These are phyloP conservation scores for Spodoptera frugiperda DNA, from an alignment of 1,140 invertebrate genomes.

Conservation along the genomic window DNA sequence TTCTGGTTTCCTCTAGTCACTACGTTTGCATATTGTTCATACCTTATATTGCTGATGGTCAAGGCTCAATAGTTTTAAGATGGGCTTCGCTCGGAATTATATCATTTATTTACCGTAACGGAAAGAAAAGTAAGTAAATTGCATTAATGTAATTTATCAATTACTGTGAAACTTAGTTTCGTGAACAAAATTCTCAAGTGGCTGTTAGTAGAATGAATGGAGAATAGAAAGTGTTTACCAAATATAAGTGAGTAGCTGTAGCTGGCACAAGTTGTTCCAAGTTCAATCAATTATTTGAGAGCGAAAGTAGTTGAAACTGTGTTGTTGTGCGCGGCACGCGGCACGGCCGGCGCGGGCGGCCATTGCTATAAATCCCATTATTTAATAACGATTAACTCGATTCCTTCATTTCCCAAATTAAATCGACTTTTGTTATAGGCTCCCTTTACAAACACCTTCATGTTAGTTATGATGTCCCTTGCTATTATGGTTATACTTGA, in stretches of 20 bases:
- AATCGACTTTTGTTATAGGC: constrained; percentile 72
- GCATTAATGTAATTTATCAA: too few relatives aligned
- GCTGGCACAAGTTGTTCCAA: constrained; percentile 32
- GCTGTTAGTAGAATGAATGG: too few relatives aligned
- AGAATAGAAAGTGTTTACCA: constrained; percentile 18
- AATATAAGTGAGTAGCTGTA: constrained; percentile 26
- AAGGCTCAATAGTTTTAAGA: too few relatives aligned
- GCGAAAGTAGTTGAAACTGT: constrained; percentile 38
- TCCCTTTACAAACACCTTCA: constrained; percentile 81
- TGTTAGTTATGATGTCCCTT: constrained; percentile 76
- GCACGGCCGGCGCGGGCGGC: background rate
- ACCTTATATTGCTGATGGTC: too few relatives aligned
- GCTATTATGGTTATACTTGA: background rate
- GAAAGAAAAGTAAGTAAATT: too few relatives aligned
- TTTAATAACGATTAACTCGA: constrained; percentile 44
- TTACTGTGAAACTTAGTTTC: background rate
- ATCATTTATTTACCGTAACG: too few relatives aligned
- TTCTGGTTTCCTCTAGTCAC: too few relatives aligned
- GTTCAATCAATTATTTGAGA: constrained; percentile 44
- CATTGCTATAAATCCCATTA: constrained; percentile 36
- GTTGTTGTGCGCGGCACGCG: background rate
- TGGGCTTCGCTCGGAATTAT: too few relatives aligned
- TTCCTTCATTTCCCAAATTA: constrained; percentile 70
- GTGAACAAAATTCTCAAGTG: background rate
- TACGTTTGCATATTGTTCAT: too few relatives aligned